Conservation (phyloP, 2,113 vertebrate genomes). For the Hystrix cristata region DNA sequence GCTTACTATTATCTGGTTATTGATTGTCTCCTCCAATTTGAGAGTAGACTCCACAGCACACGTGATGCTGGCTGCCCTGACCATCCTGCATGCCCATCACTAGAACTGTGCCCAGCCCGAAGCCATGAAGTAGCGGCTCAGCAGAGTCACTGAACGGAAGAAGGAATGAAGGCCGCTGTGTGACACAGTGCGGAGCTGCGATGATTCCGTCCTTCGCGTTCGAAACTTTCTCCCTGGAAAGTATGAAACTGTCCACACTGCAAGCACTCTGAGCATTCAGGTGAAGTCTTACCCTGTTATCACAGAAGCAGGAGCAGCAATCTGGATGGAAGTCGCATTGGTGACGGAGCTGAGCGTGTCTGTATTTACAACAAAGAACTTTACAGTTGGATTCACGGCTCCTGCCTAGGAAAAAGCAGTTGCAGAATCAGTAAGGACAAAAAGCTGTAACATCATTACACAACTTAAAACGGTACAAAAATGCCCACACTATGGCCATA, state of each 20-base stretch:
- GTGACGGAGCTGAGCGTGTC: not conserved
- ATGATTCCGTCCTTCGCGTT: not conserved
- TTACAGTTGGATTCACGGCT: slow-evolving; percentile 89
- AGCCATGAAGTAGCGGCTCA: not conserved
- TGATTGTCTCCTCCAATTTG: not conserved
- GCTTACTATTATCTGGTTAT: not conserved
- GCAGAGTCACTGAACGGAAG: not conserved
- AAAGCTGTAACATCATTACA: slow-evolving; percentile 41
- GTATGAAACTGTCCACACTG: not conserved
- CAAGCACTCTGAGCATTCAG: not conserved
- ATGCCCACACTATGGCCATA: not conserved
- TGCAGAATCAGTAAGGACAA: slow-evolving; percentile 67
- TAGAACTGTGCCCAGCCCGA: not conserved
- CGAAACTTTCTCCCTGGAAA: not conserved
- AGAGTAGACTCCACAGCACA: not conserved
- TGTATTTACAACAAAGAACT: slow-evolving; percentile 86
- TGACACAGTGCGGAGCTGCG: not conserved
- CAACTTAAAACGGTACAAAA: slow-evolving; percentile 34
- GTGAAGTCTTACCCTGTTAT: slow-evolving; percentile 84
- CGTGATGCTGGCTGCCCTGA: not conserved
- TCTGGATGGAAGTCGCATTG: rapidly evolving
- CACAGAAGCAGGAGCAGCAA: slow-evolving; percentile 85
- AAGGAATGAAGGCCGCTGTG: not conserved
- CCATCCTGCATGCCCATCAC: not conserved
- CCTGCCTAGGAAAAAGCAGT: slow-evolving; percentile 88